Evolutionary conservation across 2,797 vertebrate species (phyloP).

Genomic region (Micropoecilia bifurca): DNA sequence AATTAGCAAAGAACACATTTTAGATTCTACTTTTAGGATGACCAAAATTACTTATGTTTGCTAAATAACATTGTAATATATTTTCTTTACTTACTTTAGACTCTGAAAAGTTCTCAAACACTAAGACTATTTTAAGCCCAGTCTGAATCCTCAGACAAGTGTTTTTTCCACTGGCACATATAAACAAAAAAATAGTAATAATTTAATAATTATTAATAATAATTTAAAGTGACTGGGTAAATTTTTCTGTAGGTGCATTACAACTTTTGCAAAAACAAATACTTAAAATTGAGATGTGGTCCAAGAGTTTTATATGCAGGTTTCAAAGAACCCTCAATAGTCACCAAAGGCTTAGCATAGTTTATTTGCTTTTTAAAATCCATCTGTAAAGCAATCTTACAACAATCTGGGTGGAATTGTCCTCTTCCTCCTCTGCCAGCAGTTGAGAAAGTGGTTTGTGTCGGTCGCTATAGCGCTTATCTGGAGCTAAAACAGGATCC

Average conservation of each 20-base stretch:
- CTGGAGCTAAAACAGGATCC: slow-evolving; percentile 36
- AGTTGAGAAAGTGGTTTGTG: slow-evolving; percentile 59
- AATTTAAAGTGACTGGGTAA: neutral
- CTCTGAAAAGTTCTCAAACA: neutral
- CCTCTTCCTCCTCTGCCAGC: slow-evolving; percentile 67
- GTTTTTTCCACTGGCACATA: neutral
- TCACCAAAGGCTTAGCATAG: neutral
- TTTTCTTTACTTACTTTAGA: too few species aligned
- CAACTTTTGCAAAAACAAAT: neutral
- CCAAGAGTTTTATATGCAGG: neutral
- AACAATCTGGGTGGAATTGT: slow-evolving; percentile 69
- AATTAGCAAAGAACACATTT: neutral
- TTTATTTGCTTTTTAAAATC: neutral
- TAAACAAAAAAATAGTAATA: neutral
- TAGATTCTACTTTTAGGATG: neutral
- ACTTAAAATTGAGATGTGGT: neutral
- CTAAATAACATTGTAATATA: too few species aligned
- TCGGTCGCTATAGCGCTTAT: slow-evolving; percentile 64
- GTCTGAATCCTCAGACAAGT: neutral
- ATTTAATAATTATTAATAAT: neutral
- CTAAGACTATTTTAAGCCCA: neutral
- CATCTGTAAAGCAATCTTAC: slow-evolving; percentile 40
- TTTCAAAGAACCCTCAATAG: neutral
- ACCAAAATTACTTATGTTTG: too few species aligned
- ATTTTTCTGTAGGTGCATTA: neutral